Evolutionary conservation across 2,797 vertebrate species (phyloP), one percentile per base, ranked within the genome.

Genomic region (Staurois parvus): DNA sequence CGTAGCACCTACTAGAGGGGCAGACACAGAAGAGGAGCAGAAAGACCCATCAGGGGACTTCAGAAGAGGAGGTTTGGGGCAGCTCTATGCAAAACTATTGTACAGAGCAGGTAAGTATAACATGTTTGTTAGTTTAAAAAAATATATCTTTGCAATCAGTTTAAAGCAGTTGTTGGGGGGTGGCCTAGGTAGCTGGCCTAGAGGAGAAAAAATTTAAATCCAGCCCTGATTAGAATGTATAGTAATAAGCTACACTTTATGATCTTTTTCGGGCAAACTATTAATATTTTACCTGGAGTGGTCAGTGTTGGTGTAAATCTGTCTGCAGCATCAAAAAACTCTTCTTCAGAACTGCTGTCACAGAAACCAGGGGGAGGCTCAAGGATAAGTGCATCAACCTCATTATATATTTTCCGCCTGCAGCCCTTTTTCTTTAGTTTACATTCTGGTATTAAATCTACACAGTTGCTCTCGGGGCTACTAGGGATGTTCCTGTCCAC

Each of bases 321-420:
- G 88, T 99, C 97, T 24, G 94, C 95, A 15, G 97, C 97, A 0
- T 99, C 97, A 72, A 96, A 98, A 93, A 97, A 98, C 89, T 99
- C 98, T 21, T 99, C 97, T 9, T 99, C 98, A 0, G 98, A 99
- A 90, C 97, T 99, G 91, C 96, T 97, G 88, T 99, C 97, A 29
- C 95, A 96, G 84, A 97, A 97, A 40, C 96, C 96, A 8, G 94
- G 95, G 0, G 97, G 96, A 0, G 96, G 96, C 29, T 94, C 93
- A 8, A 96, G 93, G 83, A 95, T 92, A 40, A 94, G 91, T 1
- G 90, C n/a, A 0, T 88, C 84, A 0, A 87, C 87, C 6, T 7
- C 72, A 17, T 72, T 80, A 19, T 0, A 29, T 79, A 80, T 30
- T 9, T 88, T 64, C 30, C 21, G 26, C n/a, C 72, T 75, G 24